Evolutionary conservation across 2,113 vertebrate species (phyloP), one percentile per base, ranked within the genome.

Genomic region (Harpagus bidentatus): DNA sequence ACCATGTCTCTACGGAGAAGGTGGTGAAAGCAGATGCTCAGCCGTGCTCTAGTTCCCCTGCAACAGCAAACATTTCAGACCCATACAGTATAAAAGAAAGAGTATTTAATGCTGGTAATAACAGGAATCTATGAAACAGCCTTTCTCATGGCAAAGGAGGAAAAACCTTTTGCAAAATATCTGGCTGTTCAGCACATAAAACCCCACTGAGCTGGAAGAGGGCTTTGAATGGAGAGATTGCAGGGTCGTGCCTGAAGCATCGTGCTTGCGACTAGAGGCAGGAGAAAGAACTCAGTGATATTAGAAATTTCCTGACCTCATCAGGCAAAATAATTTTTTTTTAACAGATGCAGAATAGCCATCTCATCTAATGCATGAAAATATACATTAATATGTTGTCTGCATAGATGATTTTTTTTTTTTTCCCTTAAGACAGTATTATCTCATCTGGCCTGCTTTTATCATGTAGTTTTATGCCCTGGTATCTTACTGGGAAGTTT

Each of bases 181-280:
- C 4, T 3, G 17, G 12, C 61, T 36, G 25, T n/a, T 80, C 50
- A 1, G 6, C 2, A 23, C 8, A 18, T 53, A 61, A 88, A 84
- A 16, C 28, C 21, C 47, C 34, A 8, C 6, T 0, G 29, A 85
- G 40, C 10, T 63, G 47, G 23, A 40, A 43, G n/a, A 38, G 69
- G 40, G 31, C 26, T 65, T 47, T 5, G 56, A 55, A 23, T 0
- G 1, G 0, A 5, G 80, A 48, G 61, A 61, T 31, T 0, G 11
- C 15, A 7, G 42, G 28, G 42, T 53, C 0, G 0, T 6, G 48
- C 50, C 67, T 3, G 55, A 65, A 92, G 59, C 6, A 4, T 21
- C 1, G 3, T 0, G 0, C 28, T 73, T 2, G 1, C 16, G 9
- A 12, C 26, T 40, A 7, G 15, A 32, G 17, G 45, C 53, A 10